A percentile compares a stretch with the other conserved stretches of the same genome.
phyloP scores from a whole-genome alignment of 2,113 vertebrate genomes.

The Oplegnathus fasciatus region DNA sequence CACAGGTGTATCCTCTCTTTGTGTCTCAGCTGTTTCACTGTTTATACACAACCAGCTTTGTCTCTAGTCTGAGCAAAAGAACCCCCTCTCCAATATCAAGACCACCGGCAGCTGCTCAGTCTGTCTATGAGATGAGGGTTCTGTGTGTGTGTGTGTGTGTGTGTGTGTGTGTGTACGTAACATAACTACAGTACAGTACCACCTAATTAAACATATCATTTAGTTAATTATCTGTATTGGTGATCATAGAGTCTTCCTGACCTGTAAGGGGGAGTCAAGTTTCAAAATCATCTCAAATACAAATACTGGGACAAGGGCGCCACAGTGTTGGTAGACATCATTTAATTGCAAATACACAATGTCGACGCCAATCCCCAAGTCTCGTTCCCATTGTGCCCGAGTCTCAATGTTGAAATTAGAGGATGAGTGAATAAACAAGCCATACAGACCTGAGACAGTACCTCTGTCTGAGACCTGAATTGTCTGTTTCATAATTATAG shows the following conservation, averaged over 20 bases:
- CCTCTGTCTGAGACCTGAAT: too few relatives aligned
- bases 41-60: slow-evolving; percentile 37
- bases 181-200: not conserved
- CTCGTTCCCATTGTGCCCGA: too few relatives aligned
- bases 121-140: not conserved
- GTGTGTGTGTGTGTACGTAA: not conserved
- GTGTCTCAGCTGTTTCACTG: slow-evolving; percentile 58
- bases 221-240: not conserved
- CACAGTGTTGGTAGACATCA: not conserved
- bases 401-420: too few relatives aligned
- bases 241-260: not conserved
- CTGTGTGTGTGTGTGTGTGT: not conserved
- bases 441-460: too few relatives aligned
- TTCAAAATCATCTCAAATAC: not conserved
- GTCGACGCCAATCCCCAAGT: not conserved
- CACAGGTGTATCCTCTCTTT: slow-evolving; percentile 60
- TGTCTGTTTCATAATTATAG: too few relatives aligned
- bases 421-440: too few relatives aligned
- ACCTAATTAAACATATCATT: not conserved
- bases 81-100: slow-evolving; percentile 10
- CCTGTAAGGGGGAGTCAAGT: not conserved
- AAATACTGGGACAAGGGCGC: not conserved
- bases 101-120: slow-evolving; percentile 26
- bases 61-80: slow-evolving; percentile 18
- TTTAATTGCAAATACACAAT: not conserved